phyloP scores from a whole-genome alignment of 2,888 invertebrate genomes.

The Eretmocerus hayati region DNA sequence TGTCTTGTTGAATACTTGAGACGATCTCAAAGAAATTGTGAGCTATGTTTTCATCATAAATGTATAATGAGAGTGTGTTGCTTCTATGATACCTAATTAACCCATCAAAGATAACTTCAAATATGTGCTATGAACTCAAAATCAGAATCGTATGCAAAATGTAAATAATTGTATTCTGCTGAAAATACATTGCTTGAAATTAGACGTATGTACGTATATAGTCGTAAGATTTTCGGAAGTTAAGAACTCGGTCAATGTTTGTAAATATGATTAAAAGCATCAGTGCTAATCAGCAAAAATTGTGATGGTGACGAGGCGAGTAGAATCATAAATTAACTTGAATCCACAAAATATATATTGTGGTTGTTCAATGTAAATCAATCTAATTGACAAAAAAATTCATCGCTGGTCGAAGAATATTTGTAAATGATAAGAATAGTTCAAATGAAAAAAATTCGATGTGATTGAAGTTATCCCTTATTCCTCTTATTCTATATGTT shows the following conservation, averaged over 20 bases:
- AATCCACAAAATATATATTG: constrained; percentile 27
- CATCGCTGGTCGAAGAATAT: constrained; percentile 21
- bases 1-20: no score
- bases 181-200: constrained; percentile 12
- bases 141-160: constrained; percentile 7
- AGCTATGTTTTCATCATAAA: no score
- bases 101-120: constrained; percentile 1
- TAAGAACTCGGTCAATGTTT: constrained; percentile 26
- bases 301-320: neutral
- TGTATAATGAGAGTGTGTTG: no score
- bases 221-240: constrained; percentile 24
- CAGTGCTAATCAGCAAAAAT: constrained; percentile 25
- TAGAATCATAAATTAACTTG: no score
- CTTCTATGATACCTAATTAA: no score
- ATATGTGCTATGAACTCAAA: neutral
- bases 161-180: constrained; percentile 16
- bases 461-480: no score
- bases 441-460: no score
- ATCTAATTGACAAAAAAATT: constrained; percentile 8
- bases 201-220: constrained; percentile 14
- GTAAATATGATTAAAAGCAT: constrained; percentile 31
- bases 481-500: no score
- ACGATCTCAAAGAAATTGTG: no score
- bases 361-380: constrained; percentile 25
- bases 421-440: no score